These are phyloP conservation scores for Acyrthosiphon pisum DNA, from an alignment of 1,140 invertebrate genomes.

Conservation along the genomic window DNA sequence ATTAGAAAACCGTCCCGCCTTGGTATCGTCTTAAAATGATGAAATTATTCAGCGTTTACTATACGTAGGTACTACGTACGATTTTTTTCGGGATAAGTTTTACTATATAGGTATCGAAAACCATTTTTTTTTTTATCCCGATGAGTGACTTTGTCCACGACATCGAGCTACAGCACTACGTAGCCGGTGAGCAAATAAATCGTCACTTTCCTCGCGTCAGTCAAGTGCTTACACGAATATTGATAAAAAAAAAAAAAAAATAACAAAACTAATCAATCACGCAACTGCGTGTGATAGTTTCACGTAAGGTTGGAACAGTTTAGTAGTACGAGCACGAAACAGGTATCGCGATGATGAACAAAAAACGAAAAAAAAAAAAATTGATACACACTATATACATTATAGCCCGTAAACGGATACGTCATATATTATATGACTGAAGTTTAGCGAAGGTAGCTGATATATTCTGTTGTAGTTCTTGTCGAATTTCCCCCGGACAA, in stretches of 20 bases:
- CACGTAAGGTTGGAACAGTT: slow-evolving; percentile 14
- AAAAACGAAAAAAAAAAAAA: slow-evolving; percentile 27
- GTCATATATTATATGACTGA: background rate
- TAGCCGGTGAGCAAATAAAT: slow-evolving; percentile 15
- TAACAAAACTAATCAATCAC: slow-evolving; percentile 38
- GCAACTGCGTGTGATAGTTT: background rate
- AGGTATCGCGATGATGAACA: slow-evolving; percentile 17
- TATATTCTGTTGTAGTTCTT: background rate
- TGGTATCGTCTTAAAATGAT: background rate
- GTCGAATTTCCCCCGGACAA: background rate
- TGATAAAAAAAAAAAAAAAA: slow-evolving; percentile 39
- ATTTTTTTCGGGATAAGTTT: background rate
- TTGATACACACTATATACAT: background rate
- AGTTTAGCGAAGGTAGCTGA: background rate
- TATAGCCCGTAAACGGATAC: background rate
- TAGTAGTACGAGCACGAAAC: slow-evolving; percentile 26
- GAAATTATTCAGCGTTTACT: background rate
- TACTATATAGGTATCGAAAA: background rate
- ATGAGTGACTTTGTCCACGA: background rate
- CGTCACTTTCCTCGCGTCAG: slow-evolving; percentile 21
- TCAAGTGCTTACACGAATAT: slow-evolving; percentile 37
- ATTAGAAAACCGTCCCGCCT: no score
- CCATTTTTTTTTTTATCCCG: background rate
- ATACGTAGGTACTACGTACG: background rate
- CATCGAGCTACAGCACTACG: no score